These are phyloP conservation scores for Armadillidium nasatum DNA, from an alignment of 1,140 invertebrate species.

Conservation along the genomic window DNA sequence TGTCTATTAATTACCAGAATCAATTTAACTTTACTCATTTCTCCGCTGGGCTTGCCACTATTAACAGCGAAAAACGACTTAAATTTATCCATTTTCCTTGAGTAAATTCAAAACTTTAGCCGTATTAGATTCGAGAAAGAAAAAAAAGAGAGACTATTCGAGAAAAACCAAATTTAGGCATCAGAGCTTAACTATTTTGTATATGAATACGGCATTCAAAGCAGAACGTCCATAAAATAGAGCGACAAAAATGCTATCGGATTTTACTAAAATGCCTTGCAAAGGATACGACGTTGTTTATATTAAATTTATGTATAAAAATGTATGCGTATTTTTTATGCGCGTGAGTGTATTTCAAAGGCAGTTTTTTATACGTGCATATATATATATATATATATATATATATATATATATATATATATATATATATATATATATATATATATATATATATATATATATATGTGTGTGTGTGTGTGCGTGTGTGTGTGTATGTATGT, in stretches of 20 bases:
- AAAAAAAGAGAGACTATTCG: neutral
- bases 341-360: no score
- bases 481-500: neutral
- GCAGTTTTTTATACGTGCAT: no score
- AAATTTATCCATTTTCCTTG: constrained; percentile 9
- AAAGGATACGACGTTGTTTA: constrained; percentile 8
- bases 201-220: neutral
- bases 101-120: constrained; percentile 11
- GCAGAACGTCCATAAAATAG: constrained; percentile 1
- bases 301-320: constrained; percentile 10
- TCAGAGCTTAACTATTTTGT: constrained; percentile 10
- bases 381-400: no score
- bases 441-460: no score
- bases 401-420: no score
- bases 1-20: constrained; percentile 12
- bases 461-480: no score
- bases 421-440: no score
- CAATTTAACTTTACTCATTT: constrained; percentile 10
- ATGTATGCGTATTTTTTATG: neutral
- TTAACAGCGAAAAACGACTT: constrained; percentile 10
- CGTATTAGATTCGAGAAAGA: neutral
- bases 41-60: neutral
- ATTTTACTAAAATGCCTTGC: neutral
- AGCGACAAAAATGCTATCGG: constrained; percentile 9
- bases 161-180: constrained; percentile 8